Base-by-base conservation (phyloP, 1,140 invertebrate genomes). In the Oscheius sp. region DNA sequence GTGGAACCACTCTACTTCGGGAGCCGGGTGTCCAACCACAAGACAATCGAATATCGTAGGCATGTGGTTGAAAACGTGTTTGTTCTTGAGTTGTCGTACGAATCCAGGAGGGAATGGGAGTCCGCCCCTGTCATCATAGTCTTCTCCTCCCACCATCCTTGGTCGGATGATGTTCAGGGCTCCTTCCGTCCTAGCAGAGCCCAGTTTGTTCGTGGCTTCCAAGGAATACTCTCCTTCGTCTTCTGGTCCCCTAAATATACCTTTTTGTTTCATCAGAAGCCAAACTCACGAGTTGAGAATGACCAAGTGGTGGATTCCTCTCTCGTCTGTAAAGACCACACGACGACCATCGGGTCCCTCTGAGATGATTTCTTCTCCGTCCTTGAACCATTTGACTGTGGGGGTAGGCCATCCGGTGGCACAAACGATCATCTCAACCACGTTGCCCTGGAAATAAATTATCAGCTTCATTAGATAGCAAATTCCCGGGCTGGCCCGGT, bases 21-120 rank as follows among this genome's bases (percentile, higher is more conserved):
- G 83, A 3, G 83, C 74, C 35, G 81, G 81, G 49, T 80, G 62
- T 35, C 82, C 82, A 31, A 84, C 83, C n/a, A 83, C 82, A 2
- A 83, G 73, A 64, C 82, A 83, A 63, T 83, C 82, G 69, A 83
- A 83, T 58, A 83, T 84, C 1, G 83, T 81, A 20, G 82, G 82
- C 77, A 83, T 77, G 64, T 84, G 75, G 15, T 82, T 77, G 73
- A 83, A 83, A 46, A 83, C 82, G 63, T 83, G 82, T 32, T 84
- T 84, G 75, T 83, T 83, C 65, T 84, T 83, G 7, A 83, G 65
- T 68, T 83, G 82, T 46, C 82, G 76, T 32, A 83, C 83, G 68
- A 83, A 83, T 15, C 82, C 82, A 31, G 82, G 82, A 29, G 82
- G 82, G 80, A 82, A 82, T 46, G 82, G 81, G 75, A 80, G 79